Base-by-base conservation (phyloP, 2,113 vertebrate species). In the Malurus cyaneus region DNA sequence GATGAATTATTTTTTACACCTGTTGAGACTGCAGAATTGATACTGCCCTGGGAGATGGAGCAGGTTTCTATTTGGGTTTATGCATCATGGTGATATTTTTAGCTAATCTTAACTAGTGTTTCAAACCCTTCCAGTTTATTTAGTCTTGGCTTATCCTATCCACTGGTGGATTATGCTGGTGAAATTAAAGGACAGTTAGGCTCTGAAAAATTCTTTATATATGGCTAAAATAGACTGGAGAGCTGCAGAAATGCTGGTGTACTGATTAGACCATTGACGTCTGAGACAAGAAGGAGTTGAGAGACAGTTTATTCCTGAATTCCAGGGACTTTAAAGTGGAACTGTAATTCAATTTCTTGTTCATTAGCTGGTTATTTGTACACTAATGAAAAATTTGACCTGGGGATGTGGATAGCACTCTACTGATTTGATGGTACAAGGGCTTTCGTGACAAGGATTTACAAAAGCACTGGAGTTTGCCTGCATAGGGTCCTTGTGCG, bases 1-100 rank as follows among this genome's bases (percentile, higher is more conserved):
- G 93, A 96, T 95, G 8, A 96, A 92, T 96, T 96, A 95, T 95
- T 96, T 93, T 95, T 86, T 81, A 93, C 96, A 97, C 94, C 96
- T 97, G 95, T 97, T 94, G 59, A 73, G 31, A 60, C 80, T 76
- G 85, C 85, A 93, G 94, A 92, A 88, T 67, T 86, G 84, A 92
- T 92, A 93, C 80, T 56, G 46, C 73, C 23, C 32, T 61, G 52
- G 52, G 73, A 92, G 85, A 88, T 20, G 11, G 85, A 78, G 53
- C 69, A 70, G 82, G 69, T 90, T 96, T 93, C 92, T 96, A 93
- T 97, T 96, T 97, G 94, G 94, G 95, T 97, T 93, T 91, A 79
- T 93, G 93, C 88, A 93, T 97, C 94, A 94, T 42, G n/a, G 77
- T 1, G 91, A 47, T 96, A 96, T 96, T 96, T 96, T 96, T 97